Percentiles rank a stretch among this genome's conserved stretches.
Evolutionary conservation across 92 coral and sea anemone genomes (phyloP).

Genomic region (Zoanthus gigantus): DNA sequence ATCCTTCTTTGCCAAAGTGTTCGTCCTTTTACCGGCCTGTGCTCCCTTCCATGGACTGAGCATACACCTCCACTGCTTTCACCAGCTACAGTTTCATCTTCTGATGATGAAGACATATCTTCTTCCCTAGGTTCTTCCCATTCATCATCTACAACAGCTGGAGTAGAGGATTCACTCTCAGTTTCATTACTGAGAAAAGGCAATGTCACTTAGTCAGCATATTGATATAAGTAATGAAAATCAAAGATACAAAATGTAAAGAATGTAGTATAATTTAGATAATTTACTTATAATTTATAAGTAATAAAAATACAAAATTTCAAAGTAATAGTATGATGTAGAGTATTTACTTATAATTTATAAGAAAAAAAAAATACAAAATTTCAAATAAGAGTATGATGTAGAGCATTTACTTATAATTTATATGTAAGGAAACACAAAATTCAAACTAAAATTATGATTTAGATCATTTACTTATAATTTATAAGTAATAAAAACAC

Average conservation of each 20-base stretch:
- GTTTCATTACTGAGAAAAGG: background rate
- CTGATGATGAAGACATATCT: constrained; percentile 1
- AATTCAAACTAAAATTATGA: constrained; percentile 13
- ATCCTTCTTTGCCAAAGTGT: constrained; percentile 42
- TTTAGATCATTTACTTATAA: constrained; percentile 1
- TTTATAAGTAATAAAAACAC: background rate
- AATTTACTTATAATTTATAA: background rate
- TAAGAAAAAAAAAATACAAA: background rate
- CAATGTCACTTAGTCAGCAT: background rate
- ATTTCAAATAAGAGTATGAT: too few species aligned
- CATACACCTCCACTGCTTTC: constrained; percentile 11
- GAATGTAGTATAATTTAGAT: background rate
- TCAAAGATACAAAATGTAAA: background rate
- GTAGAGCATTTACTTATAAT: background rate
- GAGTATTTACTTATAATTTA: background rate
- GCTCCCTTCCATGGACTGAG: constrained; percentile 2
- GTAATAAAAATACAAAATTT: constrained; percentile 5
- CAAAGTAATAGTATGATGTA: constrained; percentile 8
- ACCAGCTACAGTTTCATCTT: constrained; percentile 18
- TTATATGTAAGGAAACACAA: background rate
- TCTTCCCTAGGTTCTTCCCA: constrained; percentile 14
- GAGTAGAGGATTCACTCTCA: constrained; percentile 27
- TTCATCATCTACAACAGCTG: constrained; percentile 17
- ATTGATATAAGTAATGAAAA: constrained; percentile 7
- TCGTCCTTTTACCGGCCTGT: constrained; percentile 4